phyloP scores from a whole-genome alignment of 2,113 vertebrate genomes.

The Thermophis baileyi region DNA sequence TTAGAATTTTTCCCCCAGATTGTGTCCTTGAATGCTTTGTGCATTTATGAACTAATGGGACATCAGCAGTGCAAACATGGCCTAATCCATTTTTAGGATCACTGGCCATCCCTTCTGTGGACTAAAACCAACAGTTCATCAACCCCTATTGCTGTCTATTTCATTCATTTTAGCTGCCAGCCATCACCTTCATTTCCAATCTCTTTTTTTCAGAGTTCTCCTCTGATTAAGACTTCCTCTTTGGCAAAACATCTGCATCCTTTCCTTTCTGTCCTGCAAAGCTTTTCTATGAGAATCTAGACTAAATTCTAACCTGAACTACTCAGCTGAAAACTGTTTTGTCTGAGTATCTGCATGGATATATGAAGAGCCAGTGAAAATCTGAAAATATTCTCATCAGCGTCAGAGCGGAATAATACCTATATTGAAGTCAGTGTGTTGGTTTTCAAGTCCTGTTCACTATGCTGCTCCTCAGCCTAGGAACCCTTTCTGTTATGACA shows the following conservation, averaged over 20 bases:
- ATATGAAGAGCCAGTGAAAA: background rate
- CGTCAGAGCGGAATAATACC: background rate
- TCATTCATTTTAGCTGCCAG: background rate
- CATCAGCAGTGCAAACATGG: background rate
- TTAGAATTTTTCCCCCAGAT: background rate
- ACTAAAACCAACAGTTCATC: background rate
- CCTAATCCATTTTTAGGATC: background rate
- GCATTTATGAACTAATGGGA: background rate
- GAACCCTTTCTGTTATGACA: background rate
- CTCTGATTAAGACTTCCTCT: background rate
- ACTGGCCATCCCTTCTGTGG: background rate
- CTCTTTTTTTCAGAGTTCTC: background rate
- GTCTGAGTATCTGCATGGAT: background rate
- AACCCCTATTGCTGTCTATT: background rate
- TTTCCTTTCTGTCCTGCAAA: background rate
- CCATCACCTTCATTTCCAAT: background rate
- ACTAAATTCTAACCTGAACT: background rate
- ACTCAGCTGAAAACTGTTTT: background rate
- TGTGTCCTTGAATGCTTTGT: background rate
- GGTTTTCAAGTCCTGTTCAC: background rate
- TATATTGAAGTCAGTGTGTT: background rate
- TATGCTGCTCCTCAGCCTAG: background rate
- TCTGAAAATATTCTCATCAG: background rate
- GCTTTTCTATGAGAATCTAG: background rate
- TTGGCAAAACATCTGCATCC: background rate